phyloP scores from a whole-genome alignment of 53 echinoderm and acorn worm species.

The Apostichopus leukothele region DNA sequence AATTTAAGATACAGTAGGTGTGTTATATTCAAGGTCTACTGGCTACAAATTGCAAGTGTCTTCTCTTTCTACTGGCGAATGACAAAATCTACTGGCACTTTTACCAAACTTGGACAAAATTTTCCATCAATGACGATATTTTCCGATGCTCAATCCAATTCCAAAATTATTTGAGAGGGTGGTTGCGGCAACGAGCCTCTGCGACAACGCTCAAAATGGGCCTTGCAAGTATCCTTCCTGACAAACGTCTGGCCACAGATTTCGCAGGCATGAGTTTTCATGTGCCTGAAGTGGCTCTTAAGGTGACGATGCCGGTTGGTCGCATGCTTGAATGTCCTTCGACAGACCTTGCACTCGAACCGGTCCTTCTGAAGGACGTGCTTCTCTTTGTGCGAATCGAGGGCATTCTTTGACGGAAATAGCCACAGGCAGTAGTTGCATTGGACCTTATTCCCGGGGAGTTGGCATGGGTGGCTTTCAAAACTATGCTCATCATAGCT shows the following conservation, averaged over 20 bases:
- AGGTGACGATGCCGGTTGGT: constrained; percentile 27
- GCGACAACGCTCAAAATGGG: background rate
- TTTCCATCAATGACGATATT: no score
- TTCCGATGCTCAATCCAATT: background rate
- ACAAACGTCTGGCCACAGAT: constrained; percentile 23
- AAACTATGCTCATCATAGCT: constrained; percentile 29
- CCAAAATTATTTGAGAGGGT: background rate
- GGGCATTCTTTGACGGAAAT: background rate
- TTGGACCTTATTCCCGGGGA: constrained; percentile 30
- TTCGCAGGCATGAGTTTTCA: constrained; percentile 23
- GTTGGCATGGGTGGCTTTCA: constrained; percentile 23
- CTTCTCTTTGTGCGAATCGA: background rate
- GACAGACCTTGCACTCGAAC: constrained; percentile 22
- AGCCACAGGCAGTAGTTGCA: constrained; percentile 19
- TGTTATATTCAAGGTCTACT: no score
- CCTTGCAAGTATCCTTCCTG: constrained; percentile 23
- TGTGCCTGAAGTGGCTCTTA: constrained; percentile 14
- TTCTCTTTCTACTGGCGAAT: no score
- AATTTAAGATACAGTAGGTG: no score
- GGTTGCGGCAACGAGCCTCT: background rate
- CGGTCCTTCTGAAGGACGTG: constrained; percentile 23
- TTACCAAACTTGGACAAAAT: no score
- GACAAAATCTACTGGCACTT: no score
- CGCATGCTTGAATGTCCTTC: constrained; percentile 21
- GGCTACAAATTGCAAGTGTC: no score